Evolutionary conservation across 1,140 invertebrate species (phyloP).

Genomic region (Pseudomyrmex concolor): DNA sequence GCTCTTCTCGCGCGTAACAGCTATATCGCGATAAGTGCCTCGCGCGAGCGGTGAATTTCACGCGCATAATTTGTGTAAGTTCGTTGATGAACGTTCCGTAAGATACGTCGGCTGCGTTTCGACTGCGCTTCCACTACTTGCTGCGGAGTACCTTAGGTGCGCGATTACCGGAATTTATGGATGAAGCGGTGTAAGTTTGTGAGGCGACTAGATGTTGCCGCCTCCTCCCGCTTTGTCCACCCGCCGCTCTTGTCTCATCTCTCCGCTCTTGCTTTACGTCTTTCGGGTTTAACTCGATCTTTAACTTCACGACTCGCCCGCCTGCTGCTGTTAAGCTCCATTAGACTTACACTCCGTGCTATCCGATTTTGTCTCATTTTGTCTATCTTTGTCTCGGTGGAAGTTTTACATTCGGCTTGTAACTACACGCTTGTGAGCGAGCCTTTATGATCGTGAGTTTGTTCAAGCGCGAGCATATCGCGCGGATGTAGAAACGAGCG

Average conservation of each 20-base stretch:
- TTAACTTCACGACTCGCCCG: not conserved
- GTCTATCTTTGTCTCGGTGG: constrained; percentile 2
- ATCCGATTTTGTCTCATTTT: not conserved
- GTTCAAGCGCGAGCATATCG: constrained; percentile 50
- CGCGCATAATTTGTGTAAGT: constrained; percentile 51
- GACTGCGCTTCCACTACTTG: constrained; percentile 16
- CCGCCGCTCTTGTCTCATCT: not conserved
- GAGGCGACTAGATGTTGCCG: constrained; percentile 5
- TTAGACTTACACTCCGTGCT: too few species aligned
- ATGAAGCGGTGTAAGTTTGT: constrained; percentile 32
- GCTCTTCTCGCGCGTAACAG: not conserved
- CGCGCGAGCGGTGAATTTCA: constrained; percentile 30
- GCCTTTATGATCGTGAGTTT: constrained; percentile 46
- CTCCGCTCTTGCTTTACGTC: constrained; percentile 16
- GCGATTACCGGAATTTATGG: constrained; percentile 54
- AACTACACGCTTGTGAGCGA: constrained; percentile 26
- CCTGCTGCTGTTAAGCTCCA: too few species aligned
- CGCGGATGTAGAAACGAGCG: constrained; percentile 42
- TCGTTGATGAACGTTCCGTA: constrained; percentile 37
- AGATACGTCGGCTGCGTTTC: constrained; percentile 50
- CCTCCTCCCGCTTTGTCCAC: constrained; percentile 6
- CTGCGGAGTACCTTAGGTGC: constrained; percentile 22
- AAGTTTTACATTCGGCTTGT: not conserved
- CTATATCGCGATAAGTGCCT: constrained; percentile 33
- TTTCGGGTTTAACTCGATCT: not conserved